Evolutionary conservation across 2,888 invertebrate species (phyloP).

Genomic region (Eupithecia subumbrata): DNA sequence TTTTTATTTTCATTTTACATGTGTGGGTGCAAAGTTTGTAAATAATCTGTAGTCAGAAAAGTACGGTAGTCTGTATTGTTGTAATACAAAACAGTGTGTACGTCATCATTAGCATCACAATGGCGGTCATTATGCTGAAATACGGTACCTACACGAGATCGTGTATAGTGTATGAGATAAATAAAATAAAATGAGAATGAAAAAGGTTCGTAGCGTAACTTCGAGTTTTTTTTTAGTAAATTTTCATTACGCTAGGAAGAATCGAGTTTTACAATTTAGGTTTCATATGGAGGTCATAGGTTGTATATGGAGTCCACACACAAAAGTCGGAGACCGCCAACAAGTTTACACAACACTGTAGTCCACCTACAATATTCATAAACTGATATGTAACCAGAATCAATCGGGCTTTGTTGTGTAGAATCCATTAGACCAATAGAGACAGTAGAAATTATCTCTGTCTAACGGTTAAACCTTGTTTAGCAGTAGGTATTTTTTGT

Average conservation of each 20-base stretch:
- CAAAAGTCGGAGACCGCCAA: no score
- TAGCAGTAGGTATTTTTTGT: no score
- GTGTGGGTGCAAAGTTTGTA: conserved; percentile 36
- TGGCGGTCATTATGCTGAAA: conserved; percentile 42
- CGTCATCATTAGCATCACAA: conserved; percentile 43
- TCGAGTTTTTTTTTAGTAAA: background rate
- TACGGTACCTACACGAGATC: conserved; percentile 40
- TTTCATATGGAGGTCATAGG: no score
- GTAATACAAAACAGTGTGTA: conserved; percentile 41
- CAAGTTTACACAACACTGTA: no score
- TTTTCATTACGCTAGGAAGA: background rate
- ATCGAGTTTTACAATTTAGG: no score
- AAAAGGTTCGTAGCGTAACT: background rate
- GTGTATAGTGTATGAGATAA: conserved; percentile 31
- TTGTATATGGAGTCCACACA: no score
- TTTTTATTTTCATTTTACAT: background rate
- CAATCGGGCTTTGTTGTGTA: no score
- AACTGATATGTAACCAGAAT: no score
- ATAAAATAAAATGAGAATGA: conserved; percentile 23
- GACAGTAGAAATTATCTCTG: no score
- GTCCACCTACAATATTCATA: no score
- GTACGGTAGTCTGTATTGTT: conserved; percentile 37
- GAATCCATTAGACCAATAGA: no score
- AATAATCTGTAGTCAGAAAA: conserved; percentile 39
- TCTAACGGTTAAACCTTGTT: no score